Conservation (phyloP, 2,888 invertebrate species). For the Eugnorisma glareosa region DNA sequence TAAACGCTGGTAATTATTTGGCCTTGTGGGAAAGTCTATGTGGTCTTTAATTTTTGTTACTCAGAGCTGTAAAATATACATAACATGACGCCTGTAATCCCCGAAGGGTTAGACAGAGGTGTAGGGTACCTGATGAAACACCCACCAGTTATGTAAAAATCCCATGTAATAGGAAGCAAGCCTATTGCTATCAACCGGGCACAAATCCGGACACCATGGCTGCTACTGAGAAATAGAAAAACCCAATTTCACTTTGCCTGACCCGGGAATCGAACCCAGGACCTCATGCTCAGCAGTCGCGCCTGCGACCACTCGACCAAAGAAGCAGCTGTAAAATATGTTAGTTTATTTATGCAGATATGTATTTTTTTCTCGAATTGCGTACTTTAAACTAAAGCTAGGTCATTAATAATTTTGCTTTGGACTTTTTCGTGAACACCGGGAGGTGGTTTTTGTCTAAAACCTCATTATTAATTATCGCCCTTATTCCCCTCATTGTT, state of each 20-base stretch:
- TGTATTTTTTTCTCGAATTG: neutral
- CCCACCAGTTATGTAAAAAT: neutral
- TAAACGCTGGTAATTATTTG: neutral
- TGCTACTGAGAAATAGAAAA: neutral
- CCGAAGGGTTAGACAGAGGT: neutral
- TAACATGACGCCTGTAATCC: no score
- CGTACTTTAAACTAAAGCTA: slow-evolving; percentile 8
- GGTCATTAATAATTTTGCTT: neutral
- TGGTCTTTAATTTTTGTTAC: neutral
- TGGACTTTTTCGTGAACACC: neutral
- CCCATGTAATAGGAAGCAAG: neutral
- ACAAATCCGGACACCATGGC: neutral
- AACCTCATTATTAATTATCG: slow-evolving; percentile 50
- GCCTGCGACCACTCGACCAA: neutral
- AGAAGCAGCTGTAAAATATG: neutral
- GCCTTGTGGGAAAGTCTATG: neutral
- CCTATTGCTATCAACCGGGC: neutral
- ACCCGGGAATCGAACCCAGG: neutral
- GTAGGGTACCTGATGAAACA: neutral
- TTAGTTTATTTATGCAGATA: neutral
- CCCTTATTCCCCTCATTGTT: slow-evolving; percentile 15
- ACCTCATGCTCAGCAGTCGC: neutral
- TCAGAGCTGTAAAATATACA: neutral
- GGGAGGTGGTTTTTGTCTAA: slow-evolving; percentile 1
- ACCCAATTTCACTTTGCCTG: neutral